Conservation (phyloP, 2,113 vertebrate species). For the Psittacara wagleri region DNA sequence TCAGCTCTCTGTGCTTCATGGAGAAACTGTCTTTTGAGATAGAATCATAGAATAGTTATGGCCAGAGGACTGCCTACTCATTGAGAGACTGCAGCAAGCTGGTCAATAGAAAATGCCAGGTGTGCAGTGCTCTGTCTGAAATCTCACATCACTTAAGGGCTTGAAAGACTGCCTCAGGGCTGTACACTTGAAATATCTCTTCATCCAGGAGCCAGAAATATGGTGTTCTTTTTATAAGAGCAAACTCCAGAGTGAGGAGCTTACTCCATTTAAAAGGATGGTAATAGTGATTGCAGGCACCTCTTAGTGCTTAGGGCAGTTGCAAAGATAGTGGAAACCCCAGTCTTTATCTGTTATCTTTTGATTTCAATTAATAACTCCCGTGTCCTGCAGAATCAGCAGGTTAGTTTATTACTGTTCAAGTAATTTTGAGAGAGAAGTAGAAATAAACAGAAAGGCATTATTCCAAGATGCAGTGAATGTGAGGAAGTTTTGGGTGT, state of each 20-base stretch:
- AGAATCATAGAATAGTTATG: too few relatives aligned
- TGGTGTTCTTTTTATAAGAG: fast-evolving
- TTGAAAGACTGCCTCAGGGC: neutral
- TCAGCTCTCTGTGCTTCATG: neutral
- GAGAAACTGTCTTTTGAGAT: neutral
- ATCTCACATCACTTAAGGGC: neutral
- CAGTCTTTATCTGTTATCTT: neutral
- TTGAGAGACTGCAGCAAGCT: neutral
- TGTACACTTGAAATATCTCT: neutral
- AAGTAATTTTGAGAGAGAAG: neutral
- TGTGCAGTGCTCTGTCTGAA: neutral
- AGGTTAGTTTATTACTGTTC: neutral
- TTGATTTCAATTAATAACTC: neutral
- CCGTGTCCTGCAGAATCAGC: neutral
- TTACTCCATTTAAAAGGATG: neutral
- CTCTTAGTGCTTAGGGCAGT: neutral
- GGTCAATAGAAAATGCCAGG: neutral
- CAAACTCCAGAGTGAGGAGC: neutral
- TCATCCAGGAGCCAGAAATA: neutral
- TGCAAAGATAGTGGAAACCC: neutral
- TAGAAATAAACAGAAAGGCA: neutral
- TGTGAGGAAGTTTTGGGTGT: neutral
- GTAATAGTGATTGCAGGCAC: neutral
- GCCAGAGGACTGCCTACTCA: neutral
- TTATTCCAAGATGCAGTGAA: neutral